phyloP scores from a whole-genome alignment of 2,888 invertebrate genomes.

The Noctua pronuba region DNA sequence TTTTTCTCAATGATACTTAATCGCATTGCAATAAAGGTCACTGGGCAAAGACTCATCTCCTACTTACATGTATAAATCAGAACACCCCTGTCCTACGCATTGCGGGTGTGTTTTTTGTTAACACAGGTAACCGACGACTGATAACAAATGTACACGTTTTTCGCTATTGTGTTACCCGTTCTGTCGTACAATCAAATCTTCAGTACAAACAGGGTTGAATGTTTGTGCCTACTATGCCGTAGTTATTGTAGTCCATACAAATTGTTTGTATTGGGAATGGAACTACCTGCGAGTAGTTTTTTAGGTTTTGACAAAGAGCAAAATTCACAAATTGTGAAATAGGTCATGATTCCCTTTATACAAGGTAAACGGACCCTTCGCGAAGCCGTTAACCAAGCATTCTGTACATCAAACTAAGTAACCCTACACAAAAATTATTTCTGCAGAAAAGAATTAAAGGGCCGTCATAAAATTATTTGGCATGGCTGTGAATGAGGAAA shows the following conservation, averaged over 20 bases:
- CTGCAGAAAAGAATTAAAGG: not conserved
- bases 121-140: not conserved
- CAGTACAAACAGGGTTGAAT: constrained; percentile 17
- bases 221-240: not conserved
- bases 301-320: not conserved
- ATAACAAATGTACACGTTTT: constrained; percentile 24
- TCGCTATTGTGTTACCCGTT: constrained; percentile 17
- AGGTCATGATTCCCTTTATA: not conserved
- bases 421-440: no score
- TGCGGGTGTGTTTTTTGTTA: not conserved
- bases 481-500: not conserved
- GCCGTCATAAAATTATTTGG: no score
- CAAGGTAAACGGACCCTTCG: no score
- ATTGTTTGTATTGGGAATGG: constrained; percentile 21
- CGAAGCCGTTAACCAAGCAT: no score
- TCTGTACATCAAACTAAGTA: no score
- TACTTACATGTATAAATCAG: not conserved
- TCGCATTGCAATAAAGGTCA: not conserved
- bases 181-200: constrained; percentile 32
- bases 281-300: not conserved
- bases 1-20: not conserved
- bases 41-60: not conserved
- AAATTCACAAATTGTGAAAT: not conserved
- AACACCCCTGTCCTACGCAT: not conserved
- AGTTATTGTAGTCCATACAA: not conserved